phyloP scores from a whole-genome alignment of 2,113 vertebrate genomes.

The Himantopus leucocephalus region DNA sequence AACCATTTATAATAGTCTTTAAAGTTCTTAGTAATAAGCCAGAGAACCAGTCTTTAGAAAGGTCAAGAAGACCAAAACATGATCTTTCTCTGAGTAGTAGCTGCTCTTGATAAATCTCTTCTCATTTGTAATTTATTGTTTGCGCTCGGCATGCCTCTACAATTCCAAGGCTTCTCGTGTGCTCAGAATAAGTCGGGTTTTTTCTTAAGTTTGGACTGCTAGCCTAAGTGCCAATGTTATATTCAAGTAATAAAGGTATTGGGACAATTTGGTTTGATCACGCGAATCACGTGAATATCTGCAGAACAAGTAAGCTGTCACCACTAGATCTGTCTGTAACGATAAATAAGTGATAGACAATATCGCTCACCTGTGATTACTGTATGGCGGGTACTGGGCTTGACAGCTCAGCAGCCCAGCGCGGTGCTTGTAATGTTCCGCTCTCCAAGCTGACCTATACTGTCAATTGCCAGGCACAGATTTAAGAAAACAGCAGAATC shows the following conservation, averaged over 20 bases:
- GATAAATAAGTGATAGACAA: background rate
- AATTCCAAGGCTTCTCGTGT: background rate
- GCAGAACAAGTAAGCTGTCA: background rate
- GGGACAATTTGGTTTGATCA: background rate
- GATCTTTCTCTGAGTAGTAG: background rate
- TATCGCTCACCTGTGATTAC: background rate
- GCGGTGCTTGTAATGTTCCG: background rate
- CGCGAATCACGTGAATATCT: fast-evolving
- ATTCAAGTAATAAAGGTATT: background rate
- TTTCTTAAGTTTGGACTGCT: background rate
- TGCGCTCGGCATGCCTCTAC: background rate
- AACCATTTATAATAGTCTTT: constrained; percentile 11
- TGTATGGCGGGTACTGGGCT: background rate
- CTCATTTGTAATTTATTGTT: constrained; percentile 19
- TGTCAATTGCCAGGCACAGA: background rate
- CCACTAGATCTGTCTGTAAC: background rate
- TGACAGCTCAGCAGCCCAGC: background rate
- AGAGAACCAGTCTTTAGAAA: constrained; percentile 27
- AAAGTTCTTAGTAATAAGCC: constrained; percentile 41
- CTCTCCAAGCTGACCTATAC: background rate
- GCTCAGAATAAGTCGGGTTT: background rate
- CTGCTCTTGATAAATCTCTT: constrained; percentile 36
- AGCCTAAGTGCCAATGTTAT: background rate
- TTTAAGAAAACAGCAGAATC: background rate
- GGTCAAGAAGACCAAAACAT: background rate